Evolutionary conservation across 2,888 invertebrate species (phyloP).

Genomic region (Mythimna loreyi): DNA sequence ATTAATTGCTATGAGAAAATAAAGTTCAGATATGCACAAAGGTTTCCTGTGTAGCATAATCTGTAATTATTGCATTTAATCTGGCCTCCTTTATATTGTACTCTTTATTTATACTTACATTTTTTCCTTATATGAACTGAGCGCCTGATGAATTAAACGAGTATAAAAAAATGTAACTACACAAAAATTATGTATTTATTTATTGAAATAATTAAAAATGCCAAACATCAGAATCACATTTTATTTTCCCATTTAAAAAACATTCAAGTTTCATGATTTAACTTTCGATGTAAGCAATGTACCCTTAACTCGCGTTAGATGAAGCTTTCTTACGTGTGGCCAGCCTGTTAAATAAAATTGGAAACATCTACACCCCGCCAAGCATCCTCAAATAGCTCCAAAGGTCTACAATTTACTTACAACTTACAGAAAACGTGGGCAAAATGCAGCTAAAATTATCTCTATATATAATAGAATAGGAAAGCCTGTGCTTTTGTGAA

Average conservation of each 20-base stretch:
- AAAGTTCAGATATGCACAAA: background rate
- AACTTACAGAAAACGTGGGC: conserved; percentile 4
- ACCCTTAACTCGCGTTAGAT: conserved; percentile 25
- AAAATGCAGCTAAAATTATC: conserved; percentile 3
- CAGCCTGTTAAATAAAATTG: conserved; percentile 37
- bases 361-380: conserved; percentile 38
- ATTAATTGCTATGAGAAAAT: background rate
- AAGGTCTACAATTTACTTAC: conserved; percentile 1
- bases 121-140: conserved; percentile 1
- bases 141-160: conserved; percentile 43
- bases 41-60: background rate
- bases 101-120: no score
- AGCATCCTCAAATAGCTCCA: conserved; percentile 48
- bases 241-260: conserved; percentile 73
- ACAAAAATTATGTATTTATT: conserved; percentile 53
- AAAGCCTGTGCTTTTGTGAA: no score
- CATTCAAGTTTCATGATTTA: conserved; percentile 66
- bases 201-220: conserved; percentile 57
- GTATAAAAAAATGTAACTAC: conserved; percentile 41
- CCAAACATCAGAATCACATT: conserved; percentile 55
- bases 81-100: background rate
- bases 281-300: conserved; percentile 68
- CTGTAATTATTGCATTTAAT: background rate
- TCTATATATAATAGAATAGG: background rate
- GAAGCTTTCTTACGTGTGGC: conserved; percentile 27